Evolutionary conservation across 2,113 vertebrate species (phyloP), one percentile per base, ranked within the genome.

Genomic region (Larimichthys polyactis): DNA sequence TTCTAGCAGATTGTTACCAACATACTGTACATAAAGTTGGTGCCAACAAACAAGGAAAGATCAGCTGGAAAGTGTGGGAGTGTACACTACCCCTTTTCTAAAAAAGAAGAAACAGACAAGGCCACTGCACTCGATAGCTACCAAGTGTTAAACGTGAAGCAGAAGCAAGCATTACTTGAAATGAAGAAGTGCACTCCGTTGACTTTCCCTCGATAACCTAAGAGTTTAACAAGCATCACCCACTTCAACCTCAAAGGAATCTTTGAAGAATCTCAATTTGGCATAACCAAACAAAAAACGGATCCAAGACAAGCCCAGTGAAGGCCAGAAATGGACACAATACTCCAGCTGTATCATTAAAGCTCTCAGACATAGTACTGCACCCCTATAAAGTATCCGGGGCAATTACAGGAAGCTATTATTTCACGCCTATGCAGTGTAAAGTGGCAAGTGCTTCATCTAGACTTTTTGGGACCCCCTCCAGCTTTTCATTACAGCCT

Each of bases 401-500:
- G 76, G 75, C 80, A 86, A 91, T 92, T 90, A 92, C 78, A 73
- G 78, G 67, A 88, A 72, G 78, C 79, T 86, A 88, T 90, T 90
- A 89, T 90, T 91, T 90, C 81, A 90, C 22, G 77, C 84, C 79
- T 76, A 72, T 90, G 86, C 82, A 79, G 89, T 74, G 67, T 72
- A 78, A 90, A 88, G 84, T 84, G 83, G 71, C 80, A 84, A 90
- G 73, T 71, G 84, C 88, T 86, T 89, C 76, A 90, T 87, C 84
- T 79, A 68, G 89, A 84, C 79, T 85, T 89, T 89, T 86, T 83
- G 77, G 86, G 91, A 82, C 75, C 77, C 87, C 83, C 84, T 90
- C 83, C 84, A 89, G 86, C 75, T 89, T 86, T 89, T 90, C 77
- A 91, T 90, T 92, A 82, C 75, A 80, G 83, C 78, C 76, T 91